phyloP scores from a whole-genome alignment of 1,140 invertebrate genomes.

The Galendromus occidentalis region DNA sequence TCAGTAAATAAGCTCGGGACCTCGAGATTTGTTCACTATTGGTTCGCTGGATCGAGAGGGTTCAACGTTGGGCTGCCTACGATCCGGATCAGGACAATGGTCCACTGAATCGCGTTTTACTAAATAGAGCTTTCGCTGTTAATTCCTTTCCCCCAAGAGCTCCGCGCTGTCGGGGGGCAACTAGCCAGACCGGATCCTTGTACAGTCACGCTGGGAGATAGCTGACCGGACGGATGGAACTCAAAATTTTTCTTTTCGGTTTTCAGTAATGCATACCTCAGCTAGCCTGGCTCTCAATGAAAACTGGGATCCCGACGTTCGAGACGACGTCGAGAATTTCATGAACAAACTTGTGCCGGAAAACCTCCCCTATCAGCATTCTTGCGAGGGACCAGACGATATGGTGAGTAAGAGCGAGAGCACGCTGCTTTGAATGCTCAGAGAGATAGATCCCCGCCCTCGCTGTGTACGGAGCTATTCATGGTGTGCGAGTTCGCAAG shows the following conservation, averaged over 20 bases:
- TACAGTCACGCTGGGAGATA: too few species aligned
- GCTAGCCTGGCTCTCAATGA: conserved; percentile 89
- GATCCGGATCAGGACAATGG: too few species aligned
- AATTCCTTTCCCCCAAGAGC: too few species aligned
- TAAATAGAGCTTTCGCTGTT: too few species aligned
- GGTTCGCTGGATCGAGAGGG: too few species aligned
- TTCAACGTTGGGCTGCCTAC: too few species aligned
- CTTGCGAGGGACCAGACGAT: conserved; percentile 90
- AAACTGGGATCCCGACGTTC: conserved; percentile 88
- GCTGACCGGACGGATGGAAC: too few species aligned
- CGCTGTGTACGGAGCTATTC: background rate
- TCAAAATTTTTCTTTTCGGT: conserved; percentile 16
- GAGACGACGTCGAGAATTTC: conserved; percentile 97
- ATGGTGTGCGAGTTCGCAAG: conserved; percentile 13
- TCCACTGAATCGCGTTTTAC: too few species aligned
- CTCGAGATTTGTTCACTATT: too few species aligned
- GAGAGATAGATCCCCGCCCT: background rate
- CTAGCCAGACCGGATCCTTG: too few species aligned
- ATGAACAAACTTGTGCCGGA: conserved; percentile 94
- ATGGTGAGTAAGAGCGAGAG: conserved; percentile 48
- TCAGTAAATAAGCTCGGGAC: too few species aligned
- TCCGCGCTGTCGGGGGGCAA: too few species aligned
- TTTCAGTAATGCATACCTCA: conserved; percentile 86
- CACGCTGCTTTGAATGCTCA: conserved; percentile 2
- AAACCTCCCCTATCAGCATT: conserved; percentile 67